A percentile compares a stretch with the other conserved stretches of the same genome.
phyloP scores from a whole-genome alignment of 2,888 invertebrate species.

The Frankliniella fusca region DNA sequence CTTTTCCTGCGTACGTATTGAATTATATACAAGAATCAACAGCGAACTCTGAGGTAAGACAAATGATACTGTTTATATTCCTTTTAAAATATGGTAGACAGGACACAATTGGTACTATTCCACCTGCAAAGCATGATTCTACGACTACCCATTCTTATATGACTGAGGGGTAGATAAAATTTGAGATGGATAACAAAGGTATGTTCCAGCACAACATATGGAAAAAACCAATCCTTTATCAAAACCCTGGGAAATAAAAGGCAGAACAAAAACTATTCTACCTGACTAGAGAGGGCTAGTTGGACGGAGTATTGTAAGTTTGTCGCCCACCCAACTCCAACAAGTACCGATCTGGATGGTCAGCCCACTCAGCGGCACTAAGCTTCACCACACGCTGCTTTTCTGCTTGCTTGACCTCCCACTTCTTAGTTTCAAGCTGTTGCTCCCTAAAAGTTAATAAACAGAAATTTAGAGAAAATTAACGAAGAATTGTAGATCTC shows the following conservation, averaged over 20 bases:
- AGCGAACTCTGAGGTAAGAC: no score
- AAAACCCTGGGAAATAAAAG: constrained; percentile 16
- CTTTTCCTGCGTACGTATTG: no score
- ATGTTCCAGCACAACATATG: neutral
- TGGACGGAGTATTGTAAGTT: constrained; percentile 33
- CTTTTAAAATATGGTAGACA: no score
- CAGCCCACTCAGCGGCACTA: constrained; percentile 87
- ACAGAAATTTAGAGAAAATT: neutral
- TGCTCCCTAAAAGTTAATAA: constrained; percentile 57
- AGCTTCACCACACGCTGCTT: constrained; percentile 79
- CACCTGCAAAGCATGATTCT: neutral
- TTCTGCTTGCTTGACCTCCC: constrained; percentile 87
- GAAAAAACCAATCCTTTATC: neutral
- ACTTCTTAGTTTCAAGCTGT: constrained; percentile 84
- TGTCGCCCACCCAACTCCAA: constrained; percentile 78
- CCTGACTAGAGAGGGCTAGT: constrained; percentile 16
- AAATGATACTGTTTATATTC: no score
- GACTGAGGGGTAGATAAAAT: neutral
- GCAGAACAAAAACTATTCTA: neutral
- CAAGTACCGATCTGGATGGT: constrained; percentile 90
- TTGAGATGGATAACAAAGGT: neutral
- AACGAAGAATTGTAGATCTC: neutral
- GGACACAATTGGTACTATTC: no score
- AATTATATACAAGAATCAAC: no score
- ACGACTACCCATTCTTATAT: neutral